A percentile compares a stretch with the other conserved stretches of the same genome.
Evolutionary conservation across 2,888 invertebrate genomes (phyloP).

Genomic region (Yponomeuta plumbellus): DNA sequence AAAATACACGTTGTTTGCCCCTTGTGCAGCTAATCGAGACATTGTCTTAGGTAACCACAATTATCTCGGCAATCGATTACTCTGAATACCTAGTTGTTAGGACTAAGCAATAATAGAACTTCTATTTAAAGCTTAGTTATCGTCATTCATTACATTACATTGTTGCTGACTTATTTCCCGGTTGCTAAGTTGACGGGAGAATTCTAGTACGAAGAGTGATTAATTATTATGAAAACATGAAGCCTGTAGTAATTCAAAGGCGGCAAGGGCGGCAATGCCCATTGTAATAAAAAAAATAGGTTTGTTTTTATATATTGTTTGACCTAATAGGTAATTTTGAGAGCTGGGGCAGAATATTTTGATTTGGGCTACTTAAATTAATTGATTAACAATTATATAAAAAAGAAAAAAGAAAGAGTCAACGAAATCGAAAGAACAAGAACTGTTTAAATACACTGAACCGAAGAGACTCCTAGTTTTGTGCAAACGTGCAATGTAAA

Average conservation of each 20-base stretch:
- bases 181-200: background rate
- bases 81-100: background rate
- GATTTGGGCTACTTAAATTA: too few species aligned
- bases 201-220: background rate
- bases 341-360: too few species aligned
- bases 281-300: too few species aligned
- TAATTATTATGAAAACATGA: background rate
- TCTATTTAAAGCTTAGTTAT: slow-evolving; percentile 2
- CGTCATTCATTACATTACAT: background rate
- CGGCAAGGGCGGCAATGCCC: too few species aligned
- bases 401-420: too few species aligned
- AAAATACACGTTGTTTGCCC: background rate
- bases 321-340: too few species aligned
- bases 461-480: too few species aligned
- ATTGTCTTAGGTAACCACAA: background rate
- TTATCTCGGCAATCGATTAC: background rate
- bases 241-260: background rate
- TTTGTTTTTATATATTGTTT: too few species aligned
- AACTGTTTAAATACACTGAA: too few species aligned
- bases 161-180: background rate
- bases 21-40: background rate
- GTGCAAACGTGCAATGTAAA: too few species aligned
- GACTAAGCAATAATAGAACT: background rate
- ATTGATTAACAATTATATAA: too few species aligned
- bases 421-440: too few species aligned